phyloP scores from a whole-genome alignment of 2,113 vertebrate genomes.

The Petrocephalus microphthalmus region DNA sequence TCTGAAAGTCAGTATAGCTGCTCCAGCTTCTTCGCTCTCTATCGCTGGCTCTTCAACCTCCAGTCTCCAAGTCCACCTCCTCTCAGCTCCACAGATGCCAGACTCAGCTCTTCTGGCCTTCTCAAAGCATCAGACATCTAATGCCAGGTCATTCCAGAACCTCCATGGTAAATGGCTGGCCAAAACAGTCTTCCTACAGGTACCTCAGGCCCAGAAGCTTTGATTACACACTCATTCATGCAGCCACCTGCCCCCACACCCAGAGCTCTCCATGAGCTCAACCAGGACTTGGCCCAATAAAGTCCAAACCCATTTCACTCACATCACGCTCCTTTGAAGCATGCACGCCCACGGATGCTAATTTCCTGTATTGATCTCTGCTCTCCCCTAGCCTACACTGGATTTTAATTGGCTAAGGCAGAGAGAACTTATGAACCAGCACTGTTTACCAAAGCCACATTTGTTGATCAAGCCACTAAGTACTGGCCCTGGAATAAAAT shows the following conservation, averaged over 20 bases:
- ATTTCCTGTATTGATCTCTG: slow-evolving; percentile 30
- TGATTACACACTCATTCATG: not conserved
- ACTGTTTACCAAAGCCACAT: slow-evolving; percentile 22
- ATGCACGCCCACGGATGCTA: slow-evolving; percentile 24
- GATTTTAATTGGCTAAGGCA: slow-evolving; percentile 27
- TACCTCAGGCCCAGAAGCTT: not conserved
- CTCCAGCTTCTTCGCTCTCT: not conserved
- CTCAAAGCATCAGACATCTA: not conserved
- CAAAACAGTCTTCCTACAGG: not conserved
- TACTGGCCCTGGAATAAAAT: not conserved
- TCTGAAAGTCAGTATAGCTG: not conserved
- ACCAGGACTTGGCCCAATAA: not conserved
- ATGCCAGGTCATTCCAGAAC: not conserved
- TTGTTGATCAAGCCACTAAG: not conserved
- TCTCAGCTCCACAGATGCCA: not conserved
- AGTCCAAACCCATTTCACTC: slow-evolving; percentile 17
- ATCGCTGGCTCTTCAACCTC: not conserved
- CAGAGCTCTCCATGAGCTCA: not conserved
- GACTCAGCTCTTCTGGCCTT: not conserved
- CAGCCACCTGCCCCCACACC: not conserved
- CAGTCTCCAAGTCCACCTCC: not conserved
- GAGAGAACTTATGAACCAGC: slow-evolving; percentile 21
- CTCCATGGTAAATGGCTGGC: not conserved
- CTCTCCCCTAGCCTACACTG: slow-evolving; percentile 16
- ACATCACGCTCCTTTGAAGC: slow-evolving; percentile 24